A percentile compares a stretch with the other conserved stretches of the same genome.
phyloP scores from a whole-genome alignment of 2,888 invertebrate genomes.

The Synanthedon andrenaeformis region DNA sequence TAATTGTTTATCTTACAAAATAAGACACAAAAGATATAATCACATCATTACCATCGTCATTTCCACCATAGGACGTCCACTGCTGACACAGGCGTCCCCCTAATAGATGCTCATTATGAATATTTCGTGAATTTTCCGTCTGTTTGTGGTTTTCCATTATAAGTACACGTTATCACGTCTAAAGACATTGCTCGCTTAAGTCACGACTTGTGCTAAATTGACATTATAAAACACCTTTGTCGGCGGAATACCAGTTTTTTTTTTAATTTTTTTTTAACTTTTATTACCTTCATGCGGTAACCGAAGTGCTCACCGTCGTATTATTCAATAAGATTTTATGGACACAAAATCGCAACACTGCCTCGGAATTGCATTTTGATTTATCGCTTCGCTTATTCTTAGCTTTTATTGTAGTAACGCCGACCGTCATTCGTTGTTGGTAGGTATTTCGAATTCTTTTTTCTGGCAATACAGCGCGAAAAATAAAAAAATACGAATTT shows the following conservation, averaged over 20 bases:
- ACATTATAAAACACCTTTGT: slow-evolving; percentile 3
- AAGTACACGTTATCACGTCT: neutral
- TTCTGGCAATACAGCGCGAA: slow-evolving; percentile 1
- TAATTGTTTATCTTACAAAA: no score
- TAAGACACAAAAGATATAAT: no score
- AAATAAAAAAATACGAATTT: neutral
- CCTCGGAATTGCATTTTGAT: slow-evolving; percentile 42
- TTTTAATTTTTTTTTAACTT: slow-evolving; percentile 25
- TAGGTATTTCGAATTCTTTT: neutral
- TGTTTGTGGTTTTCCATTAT: neutral
- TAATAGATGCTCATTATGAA: no score
- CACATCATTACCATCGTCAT: no score
- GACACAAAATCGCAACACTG: slow-evolving; percentile 39
- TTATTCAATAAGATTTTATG: slow-evolving; percentile 62
- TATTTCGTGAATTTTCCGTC: no score
- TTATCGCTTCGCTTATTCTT: slow-evolving; percentile 46
- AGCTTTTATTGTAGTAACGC: slow-evolving; percentile 36
- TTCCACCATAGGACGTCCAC: no score
- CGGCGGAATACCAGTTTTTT: slow-evolving; percentile 5
- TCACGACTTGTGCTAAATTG: neutral
- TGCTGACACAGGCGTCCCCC: no score
- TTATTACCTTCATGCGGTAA: slow-evolving; percentile 30
- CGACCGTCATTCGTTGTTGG: slow-evolving; percentile 14
- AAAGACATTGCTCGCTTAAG: neutral
- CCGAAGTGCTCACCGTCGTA: slow-evolving; percentile 21